Conservation (phyloP, 2,797 vertebrate genomes). For the Rhabdomys pumilio region DNA sequence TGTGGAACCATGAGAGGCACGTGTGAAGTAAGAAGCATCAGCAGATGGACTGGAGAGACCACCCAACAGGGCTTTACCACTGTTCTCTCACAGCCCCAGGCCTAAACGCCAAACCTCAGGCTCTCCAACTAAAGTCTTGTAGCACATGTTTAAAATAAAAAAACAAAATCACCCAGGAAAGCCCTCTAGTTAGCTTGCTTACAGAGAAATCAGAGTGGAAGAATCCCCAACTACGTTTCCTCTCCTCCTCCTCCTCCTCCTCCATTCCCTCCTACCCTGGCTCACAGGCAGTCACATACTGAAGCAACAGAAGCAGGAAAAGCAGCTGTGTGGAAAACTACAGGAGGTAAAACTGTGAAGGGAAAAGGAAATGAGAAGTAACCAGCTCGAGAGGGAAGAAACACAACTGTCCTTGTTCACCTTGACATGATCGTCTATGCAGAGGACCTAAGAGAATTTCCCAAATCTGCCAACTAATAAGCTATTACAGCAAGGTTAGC, state of each 20-base stretch:
- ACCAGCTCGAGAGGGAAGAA: not conserved
- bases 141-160: not conserved
- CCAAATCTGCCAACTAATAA: not conserved
- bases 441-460: not conserved
- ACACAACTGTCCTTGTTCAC: not conserved
- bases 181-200: not conserved
- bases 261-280: not conserved
- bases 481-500: not conserved
- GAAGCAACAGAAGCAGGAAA: not conserved
- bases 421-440: not conserved
- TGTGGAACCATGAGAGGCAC: not conserved
- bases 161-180: not conserved
- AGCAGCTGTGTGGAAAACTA: not conserved
- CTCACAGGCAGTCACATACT: not conserved
- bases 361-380: not conserved
- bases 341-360: not conserved
- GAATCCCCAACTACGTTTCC: not conserved
- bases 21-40: not conserved
- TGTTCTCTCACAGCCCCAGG: not conserved
- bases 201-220: not conserved
- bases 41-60: not conserved
- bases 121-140: not conserved
- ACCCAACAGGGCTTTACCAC: not conserved
- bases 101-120: not conserved
- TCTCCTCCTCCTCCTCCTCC: not conserved